Evolutionary conservation across 2,888 invertebrate species (phyloP), one percentile per base, ranked within the genome.

Genomic region (Dicranocentrus wangi): DNA sequence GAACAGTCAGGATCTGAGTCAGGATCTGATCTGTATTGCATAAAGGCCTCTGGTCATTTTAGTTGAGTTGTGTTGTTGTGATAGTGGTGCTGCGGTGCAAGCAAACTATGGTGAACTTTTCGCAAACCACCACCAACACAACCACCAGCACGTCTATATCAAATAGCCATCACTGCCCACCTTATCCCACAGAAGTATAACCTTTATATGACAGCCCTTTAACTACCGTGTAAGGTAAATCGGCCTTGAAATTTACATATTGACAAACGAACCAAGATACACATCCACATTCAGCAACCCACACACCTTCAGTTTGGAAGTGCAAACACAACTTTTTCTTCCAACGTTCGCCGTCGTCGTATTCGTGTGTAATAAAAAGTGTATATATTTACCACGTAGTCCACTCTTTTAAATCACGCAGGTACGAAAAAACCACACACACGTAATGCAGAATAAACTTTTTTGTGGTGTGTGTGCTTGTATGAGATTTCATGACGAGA

Each of bases 161-260:
- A 5, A 39, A 8, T 39, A 77, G 78, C 71, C n/a, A n/a, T n/a
- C n/a, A n/a, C 70, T 78, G 71, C 78, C 78, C 78, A 78, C 78
- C 63, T 47, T n/a, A 10, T 5, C 71, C 28, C 71, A 25, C 51
- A 63, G n/a, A 7, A 27, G 32, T 47, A 77, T 51, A 77, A 28
- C 42, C 70, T 63, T 51, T 68, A 68, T n/a, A 63, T 47, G 27
- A 25, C 78, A 78, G 65, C 78, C 78, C 78, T 78, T 78, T 78
- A 65, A 78, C 78, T 78, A 78, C 78, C 78, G 78, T 78, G 78
- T 78, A 78, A 78, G 78, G 78, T 65, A 78, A 78, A 70, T 71
- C 78, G 82, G 77, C 82, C 82, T 82, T 82, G 82, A 75, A 70
- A 82, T 82, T 82, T 77, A 77, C 82, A 82, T 82, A 82, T 78